Evolutionary conservation across 2,888 invertebrate genomes (phyloP).

Genomic region (Hoplodrina blanda): DNA sequence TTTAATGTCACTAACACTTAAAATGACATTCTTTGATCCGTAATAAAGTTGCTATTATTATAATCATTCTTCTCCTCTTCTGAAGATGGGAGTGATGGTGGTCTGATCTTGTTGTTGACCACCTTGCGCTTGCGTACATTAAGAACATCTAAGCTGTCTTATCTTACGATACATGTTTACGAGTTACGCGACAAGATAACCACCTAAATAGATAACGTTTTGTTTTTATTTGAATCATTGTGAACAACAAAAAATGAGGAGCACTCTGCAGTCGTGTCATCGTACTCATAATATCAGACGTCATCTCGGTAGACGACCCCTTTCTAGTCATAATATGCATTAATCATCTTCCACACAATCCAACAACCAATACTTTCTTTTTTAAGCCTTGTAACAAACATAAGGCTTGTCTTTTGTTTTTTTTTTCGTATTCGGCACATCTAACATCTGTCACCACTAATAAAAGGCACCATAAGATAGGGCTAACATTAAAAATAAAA

Average conservation of each 20-base stretch:
- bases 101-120: too few species aligned
- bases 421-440: too few species aligned
- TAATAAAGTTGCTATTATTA: too few species aligned
- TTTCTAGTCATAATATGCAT: neutral
- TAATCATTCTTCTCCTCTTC: too few species aligned
- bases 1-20: too few species aligned
- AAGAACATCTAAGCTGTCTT: neutral
- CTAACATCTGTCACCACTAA: too few species aligned
- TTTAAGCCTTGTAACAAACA: neutral
- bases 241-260: neutral
- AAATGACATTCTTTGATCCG: too few species aligned
- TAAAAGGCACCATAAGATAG: too few species aligned
- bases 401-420: too few species aligned
- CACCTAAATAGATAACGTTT: neutral
- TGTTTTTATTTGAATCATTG: constrained; percentile 4
- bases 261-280: neutral
- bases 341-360: neutral
- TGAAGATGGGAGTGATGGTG: too few species aligned
- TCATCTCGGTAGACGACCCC: neutral
- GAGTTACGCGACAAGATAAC: constrained; percentile 6
- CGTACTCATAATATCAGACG: neutral
- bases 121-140: neutral
- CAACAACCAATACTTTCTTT: neutral
- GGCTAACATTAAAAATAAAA: too few species aligned
- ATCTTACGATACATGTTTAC: neutral